phyloP scores from a whole-genome alignment of 2,113 vertebrate species.

The Rana temporaria region DNA sequence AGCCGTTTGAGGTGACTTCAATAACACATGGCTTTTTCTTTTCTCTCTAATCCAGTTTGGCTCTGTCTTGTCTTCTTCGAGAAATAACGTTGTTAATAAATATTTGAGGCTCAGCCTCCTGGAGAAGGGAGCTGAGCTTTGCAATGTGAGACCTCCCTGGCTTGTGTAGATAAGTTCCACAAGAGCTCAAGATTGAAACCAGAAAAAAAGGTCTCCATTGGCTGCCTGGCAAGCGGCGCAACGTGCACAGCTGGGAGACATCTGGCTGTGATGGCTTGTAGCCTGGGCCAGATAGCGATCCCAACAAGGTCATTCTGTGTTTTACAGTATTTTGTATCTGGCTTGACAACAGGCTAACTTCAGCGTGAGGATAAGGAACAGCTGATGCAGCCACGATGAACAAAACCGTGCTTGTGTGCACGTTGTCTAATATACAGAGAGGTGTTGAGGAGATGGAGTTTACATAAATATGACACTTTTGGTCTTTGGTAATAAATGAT shows the following conservation, averaged over 20 bases:
- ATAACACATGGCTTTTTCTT: neutral
- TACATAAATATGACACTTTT: neutral
- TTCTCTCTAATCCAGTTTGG: neutral
- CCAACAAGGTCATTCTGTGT: slow-evolving; percentile 52
- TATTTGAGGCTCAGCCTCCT: slow-evolving; percentile 26
- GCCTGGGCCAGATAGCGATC: slow-evolving; percentile 20
- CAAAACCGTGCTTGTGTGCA: neutral
- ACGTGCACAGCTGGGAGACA: slow-evolving; percentile 45
- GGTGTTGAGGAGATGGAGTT: slow-evolving; percentile 3
- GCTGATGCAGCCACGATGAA: neutral
- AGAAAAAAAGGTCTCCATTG: slow-evolving; percentile 5
- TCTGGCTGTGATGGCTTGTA: slow-evolving; percentile 20
- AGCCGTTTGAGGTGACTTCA: neutral
- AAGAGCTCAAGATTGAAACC: slow-evolving; percentile 40
- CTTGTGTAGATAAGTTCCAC: slow-evolving; percentile 25
- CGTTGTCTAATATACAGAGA: slow-evolving; percentile 2
- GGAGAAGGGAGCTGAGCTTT: slow-evolving; percentile 19
- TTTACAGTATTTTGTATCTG: slow-evolving; percentile 51
- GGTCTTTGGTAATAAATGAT: neutral
- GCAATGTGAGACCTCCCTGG: slow-evolving; percentile 46
- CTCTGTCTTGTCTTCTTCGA: neutral
- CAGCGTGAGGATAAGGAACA: slow-evolving; percentile 35
- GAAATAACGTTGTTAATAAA: slow-evolving; percentile 40
- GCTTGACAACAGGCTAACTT: slow-evolving; percentile 46
- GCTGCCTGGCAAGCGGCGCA: neutral